Evolutionary conservation across 1,140 invertebrate genomes (phyloP).

Genomic region (Trichonephila clavata): DNA sequence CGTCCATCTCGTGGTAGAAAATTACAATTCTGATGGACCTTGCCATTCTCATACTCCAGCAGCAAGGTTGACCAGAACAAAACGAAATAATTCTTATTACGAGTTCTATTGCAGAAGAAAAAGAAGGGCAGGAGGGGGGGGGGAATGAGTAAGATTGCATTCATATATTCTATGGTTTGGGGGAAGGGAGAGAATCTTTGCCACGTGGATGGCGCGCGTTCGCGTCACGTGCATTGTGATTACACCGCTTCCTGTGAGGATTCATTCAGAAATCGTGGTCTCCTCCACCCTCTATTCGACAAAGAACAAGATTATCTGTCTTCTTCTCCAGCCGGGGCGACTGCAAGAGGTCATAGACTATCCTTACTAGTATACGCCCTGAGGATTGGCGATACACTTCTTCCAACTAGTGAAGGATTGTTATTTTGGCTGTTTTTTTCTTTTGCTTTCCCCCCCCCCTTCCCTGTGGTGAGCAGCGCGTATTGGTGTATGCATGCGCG

Average conservation of each 20-base stretch:
- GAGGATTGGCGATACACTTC: conserved; percentile 44
- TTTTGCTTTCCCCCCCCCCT: not conserved
- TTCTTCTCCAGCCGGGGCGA: not conserved
- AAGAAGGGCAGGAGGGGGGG: not conserved
- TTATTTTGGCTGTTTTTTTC: not conserved
- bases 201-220: conserved; percentile 45
- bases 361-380: conserved; percentile 3
- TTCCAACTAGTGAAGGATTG: conserved; percentile 1
- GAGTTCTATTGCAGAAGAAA: not conserved
- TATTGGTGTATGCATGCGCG: not conserved
- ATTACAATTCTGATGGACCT: not conserved
- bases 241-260: conserved; percentile 55
- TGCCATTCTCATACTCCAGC: not conserved
- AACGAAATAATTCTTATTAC: conserved; percentile 14
- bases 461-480: conserved; percentile 1
- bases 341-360: conserved; percentile 27
- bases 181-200: not conserved
- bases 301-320: conserved; percentile 56
- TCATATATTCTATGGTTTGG: not conserved
- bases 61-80: not conserved
- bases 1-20: not conserved
- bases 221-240: conserved; percentile 46
- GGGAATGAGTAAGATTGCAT: not conserved
- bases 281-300: conserved; percentile 25
- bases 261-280: conserved; percentile 57